phyloP scores from a whole-genome alignment of 2,113 vertebrate species.

The Oceanites oceanicus region DNA sequence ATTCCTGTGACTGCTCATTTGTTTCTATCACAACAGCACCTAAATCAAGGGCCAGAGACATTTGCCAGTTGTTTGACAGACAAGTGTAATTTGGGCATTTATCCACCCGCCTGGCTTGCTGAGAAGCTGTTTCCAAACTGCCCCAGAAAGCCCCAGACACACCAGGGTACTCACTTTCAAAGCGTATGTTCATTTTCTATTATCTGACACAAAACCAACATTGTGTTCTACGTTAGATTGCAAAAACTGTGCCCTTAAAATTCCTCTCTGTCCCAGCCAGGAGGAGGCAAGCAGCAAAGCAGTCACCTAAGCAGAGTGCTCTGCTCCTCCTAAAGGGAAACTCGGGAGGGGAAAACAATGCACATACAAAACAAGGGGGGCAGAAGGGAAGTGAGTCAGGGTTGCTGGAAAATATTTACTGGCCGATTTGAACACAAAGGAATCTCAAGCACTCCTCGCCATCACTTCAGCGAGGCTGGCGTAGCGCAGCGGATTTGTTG shows the following conservation, averaged over 20 bases:
- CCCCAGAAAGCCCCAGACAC: not conserved
- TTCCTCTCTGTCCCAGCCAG: not conserved
- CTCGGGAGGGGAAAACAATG: not conserved
- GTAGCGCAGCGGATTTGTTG: not conserved
- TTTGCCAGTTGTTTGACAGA: not conserved
- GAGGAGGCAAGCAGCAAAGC: not conserved
- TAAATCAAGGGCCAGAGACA: not conserved
- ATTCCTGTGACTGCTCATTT: not conserved
- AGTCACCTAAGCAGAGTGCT: not conserved
- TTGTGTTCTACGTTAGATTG: not conserved
- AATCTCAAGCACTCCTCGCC: not conserved
- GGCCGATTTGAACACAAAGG: not conserved
- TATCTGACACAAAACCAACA: not conserved
- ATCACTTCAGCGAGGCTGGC: not conserved
- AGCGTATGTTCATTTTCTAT: not conserved
- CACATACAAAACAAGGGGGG: not conserved
- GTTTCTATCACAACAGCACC: not conserved
- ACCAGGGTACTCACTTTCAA: not conserved
- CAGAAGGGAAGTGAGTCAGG: slow-evolving; percentile 34
- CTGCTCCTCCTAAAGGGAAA: not conserved
- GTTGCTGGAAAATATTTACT: not conserved
- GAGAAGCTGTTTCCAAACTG: not conserved
- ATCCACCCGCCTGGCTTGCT: not conserved
- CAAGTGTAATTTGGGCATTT: not conserved
- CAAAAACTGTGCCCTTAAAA: not conserved